phyloP scores from a whole-genome alignment of 2,888 invertebrate species.

The Sarcophaga rosellei region DNA sequence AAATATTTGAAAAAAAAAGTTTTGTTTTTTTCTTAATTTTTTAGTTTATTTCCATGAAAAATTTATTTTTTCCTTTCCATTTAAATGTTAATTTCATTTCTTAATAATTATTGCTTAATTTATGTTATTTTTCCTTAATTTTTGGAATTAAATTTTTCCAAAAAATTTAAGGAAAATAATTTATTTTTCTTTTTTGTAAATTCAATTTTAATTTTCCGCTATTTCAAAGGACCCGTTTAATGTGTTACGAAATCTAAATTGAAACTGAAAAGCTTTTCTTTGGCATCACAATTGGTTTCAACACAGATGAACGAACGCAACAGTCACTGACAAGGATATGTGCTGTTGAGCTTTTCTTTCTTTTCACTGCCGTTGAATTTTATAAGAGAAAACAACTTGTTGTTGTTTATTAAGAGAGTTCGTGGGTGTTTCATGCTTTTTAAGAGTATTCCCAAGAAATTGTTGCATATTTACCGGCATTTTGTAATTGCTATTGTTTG shows the following conservation, averaged over 20 bases:
- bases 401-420: constrained; percentile 38
- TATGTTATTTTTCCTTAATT: not conserved
- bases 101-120: not conserved
- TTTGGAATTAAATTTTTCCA: not conserved
- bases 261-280: constrained; percentile 64
- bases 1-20: too few relatives aligned
- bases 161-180: not conserved
- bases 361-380: constrained; percentile 8
- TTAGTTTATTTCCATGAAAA: not conserved
- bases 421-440: not conserved
- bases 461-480: constrained; percentile 67
- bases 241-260: constrained; percentile 65
- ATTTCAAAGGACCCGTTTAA: constrained; percentile 54
- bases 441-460: constrained; percentile 41
- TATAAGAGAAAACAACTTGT: constrained; percentile 7
- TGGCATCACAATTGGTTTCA: constrained; percentile 11
- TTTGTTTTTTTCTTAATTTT: too few relatives aligned
- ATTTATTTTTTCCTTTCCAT: not conserved
- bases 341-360: constrained; percentile 20
- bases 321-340: constrained; percentile 54
- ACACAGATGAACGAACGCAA: constrained; percentile 46
- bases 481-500: constrained; percentile 30
- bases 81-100: not conserved
- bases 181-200: constrained; percentile 14
- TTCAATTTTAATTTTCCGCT: constrained; percentile 30